Evolutionary conservation across 2,888 invertebrate genomes (phyloP).

Genomic region (Drosophila subquinaria): DNA sequence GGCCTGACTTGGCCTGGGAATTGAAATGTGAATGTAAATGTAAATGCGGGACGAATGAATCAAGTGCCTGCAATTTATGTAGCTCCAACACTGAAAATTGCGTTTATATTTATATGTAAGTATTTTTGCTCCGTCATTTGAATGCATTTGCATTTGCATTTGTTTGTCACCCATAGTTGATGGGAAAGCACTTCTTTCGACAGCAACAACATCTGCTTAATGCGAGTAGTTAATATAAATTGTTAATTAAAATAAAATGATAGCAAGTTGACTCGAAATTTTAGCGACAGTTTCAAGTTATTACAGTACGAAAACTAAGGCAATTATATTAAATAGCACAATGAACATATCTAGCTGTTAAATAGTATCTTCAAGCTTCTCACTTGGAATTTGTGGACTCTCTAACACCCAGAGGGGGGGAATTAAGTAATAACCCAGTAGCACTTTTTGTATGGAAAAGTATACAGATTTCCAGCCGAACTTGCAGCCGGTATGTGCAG

Average conservation of each 20-base stretch:
- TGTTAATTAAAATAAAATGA: slow-evolving; percentile 12
- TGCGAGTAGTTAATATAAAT: slow-evolving; percentile 5
- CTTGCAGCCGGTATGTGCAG: too few species aligned
- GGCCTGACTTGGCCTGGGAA: slow-evolving; percentile 25
- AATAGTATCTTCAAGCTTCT: not conserved
- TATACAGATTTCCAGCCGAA: too few species aligned
- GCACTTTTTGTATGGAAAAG: too few species aligned
- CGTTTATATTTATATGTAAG: slow-evolving; percentile 35
- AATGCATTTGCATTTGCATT: slow-evolving; percentile 19
- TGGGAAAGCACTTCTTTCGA: slow-evolving; percentile 3
- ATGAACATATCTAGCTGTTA: not conserved
- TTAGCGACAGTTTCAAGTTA: not conserved
- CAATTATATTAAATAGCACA: not conserved
- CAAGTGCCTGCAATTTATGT: slow-evolving; percentile 61
- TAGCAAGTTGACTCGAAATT: not conserved
- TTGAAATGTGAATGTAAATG: slow-evolving; percentile 32
- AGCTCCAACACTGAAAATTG: slow-evolving; percentile 47
- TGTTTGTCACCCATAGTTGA: slow-evolving; percentile 2
- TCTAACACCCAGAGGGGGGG: not conserved
- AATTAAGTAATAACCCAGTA: not conserved
- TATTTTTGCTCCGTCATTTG: slow-evolving; percentile 32
- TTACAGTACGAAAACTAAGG: not conserved
- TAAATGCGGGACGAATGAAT: slow-evolving; percentile 37
- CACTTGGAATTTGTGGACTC: not conserved
- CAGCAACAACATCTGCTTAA: not conserved